Base-by-base conservation (phyloP, 2,113 vertebrate species). In the Nerophis lumbriciformis region DNA sequence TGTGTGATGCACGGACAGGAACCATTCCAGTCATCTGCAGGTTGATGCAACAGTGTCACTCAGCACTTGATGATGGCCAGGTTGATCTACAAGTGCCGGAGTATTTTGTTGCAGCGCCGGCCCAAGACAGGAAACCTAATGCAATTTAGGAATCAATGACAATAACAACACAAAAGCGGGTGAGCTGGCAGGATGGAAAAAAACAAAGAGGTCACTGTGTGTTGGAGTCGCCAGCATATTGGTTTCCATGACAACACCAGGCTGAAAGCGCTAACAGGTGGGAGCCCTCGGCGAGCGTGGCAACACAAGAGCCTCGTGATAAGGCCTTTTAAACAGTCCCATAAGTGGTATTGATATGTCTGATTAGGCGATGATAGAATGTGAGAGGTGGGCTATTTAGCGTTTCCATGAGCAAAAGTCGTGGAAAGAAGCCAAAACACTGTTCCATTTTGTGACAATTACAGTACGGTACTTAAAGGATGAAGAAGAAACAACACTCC, bases 171-270 rank as follows among this genome's bases (percentile, higher is more conserved):
- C 19, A n/a, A 59, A 21, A 38, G 49, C 16, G 14, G 11, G n/a
- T 19, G 55, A 12, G 47, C 47, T 5, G 55, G 49, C 16, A 16
- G 11, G n/a, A 9, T 14, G 35, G 35, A 35, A 56, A 28, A 28
- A 72, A 63, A 82, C 82, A 84, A 84, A 82, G 75, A 69, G 65
- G 63, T 69, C 63, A 60, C 68, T 82, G 81, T 80, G 66, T 38
- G 69, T 69, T 54, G 67, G 57, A 75, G 51, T 59, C 68, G 59
- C 6, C 73, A 60, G 52, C 69, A 28, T 68, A 59, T 62, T 77
- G 77, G 80, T 86, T 85, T 77, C 84, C 80, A 85, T 83, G 85
- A 77, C 73, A 86, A 86, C 82, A 61, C 54, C 28, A 69, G 65
- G 50, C 44, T 1, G 49, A 68, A 60, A 1, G 52, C 69, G 68